Percentiles rank a stretch among this genome's conserved stretches.
Conservation (phyloP, 2,888 invertebrate genomes). For the Bugulina stolonifera region DNA sequence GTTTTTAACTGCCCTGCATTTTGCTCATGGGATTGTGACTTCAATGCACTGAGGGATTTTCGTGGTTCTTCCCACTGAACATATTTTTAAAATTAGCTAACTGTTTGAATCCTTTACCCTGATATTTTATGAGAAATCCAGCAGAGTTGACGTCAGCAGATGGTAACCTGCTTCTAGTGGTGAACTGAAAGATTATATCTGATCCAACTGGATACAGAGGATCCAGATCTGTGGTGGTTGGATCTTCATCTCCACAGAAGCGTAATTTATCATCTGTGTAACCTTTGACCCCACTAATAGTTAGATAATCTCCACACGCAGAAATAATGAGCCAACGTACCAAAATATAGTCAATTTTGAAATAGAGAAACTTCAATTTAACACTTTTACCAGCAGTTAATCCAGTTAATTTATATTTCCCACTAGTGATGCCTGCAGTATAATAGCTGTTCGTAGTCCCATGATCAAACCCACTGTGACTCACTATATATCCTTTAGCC, state of each 20-base stretch:
- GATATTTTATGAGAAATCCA: background rate
- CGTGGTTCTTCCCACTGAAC: no score
- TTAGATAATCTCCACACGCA: background rate
- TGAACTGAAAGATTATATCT: background rate
- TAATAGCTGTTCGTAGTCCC: background rate
- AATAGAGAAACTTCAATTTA: background rate
- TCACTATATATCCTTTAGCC: background rate
- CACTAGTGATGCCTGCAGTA: background rate
- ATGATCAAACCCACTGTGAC: background rate
- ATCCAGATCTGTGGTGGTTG: background rate
- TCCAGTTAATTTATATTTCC: background rate
- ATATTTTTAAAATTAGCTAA: no score
- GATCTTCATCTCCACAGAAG: background rate
- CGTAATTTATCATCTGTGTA: background rate
- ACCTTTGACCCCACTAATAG: background rate
- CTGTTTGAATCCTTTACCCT: background rate
- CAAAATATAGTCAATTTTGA: background rate
- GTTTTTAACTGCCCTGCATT: no score
- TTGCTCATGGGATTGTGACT: no score
- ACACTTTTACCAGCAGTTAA: background rate
- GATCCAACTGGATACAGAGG: background rate
- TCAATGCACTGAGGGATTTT: no score
- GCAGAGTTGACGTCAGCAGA: background rate
- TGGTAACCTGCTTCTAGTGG: background rate
- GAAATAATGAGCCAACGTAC: no score